Evolutionary conservation across 2,888 invertebrate species (phyloP).

Genomic region (Galerucella calmariensis): DNA sequence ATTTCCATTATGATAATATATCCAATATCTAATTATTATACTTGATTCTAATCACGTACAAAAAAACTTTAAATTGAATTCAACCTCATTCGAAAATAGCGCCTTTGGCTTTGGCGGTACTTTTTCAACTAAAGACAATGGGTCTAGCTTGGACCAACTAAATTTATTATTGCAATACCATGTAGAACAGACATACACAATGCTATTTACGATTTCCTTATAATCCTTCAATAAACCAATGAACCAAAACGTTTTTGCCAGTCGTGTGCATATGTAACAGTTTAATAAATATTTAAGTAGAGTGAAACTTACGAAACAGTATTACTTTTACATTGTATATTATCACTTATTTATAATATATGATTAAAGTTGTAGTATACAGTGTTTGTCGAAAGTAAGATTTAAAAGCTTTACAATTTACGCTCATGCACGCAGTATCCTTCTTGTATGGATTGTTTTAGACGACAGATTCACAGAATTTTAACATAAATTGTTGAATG

Average conservation of each 20-base stretch:
- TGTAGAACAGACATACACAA: conserved; percentile 1
- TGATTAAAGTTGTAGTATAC: background rate
- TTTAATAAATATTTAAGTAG: background rate
- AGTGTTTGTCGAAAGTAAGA: background rate
- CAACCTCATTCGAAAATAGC: no score
- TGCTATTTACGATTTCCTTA: conserved; percentile 2
- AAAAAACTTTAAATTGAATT: no score
- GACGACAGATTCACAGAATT: no score
- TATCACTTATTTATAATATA: background rate
- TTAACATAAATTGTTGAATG: no score
- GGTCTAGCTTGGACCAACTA: background rate
- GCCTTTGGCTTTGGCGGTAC: no score
- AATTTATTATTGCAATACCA: background rate
- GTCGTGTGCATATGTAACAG: background rate
- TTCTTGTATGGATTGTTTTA: no score
- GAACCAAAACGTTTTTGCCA: background rate
- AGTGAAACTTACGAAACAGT: background rate
- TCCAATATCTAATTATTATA: no score
- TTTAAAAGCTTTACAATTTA: no score
- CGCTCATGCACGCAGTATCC: no score
- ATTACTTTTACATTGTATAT: background rate
- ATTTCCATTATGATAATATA: no score
- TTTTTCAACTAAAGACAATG: background rate
- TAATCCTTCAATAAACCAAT: background rate
- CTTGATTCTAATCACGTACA: no score